These are phyloP conservation scores for Zosterops borbonicus DNA, from an alignment of 2,113 vertebrate genomes.

Conservation along the genomic window DNA sequence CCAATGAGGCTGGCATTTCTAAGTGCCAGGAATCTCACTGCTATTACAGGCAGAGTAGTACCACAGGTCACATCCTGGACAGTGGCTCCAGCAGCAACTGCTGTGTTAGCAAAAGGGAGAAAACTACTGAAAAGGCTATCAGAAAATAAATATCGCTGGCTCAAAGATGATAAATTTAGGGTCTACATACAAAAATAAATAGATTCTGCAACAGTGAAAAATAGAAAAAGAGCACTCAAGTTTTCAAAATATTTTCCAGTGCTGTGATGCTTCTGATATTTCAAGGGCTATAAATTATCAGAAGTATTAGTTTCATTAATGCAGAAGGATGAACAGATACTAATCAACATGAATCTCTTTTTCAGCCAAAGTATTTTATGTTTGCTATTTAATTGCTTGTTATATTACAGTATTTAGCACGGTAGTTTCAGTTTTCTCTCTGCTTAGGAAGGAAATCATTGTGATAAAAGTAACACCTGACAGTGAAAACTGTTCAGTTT, in stretches of 20 bases:
- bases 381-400: background rate
- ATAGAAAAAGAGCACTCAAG: background rate
- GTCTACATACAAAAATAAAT: background rate
- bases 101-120: background rate
- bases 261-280: background rate
- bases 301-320: background rate
- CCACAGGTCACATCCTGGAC: background rate
- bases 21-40: background rate
- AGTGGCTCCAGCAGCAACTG: background rate
- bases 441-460: background rate
- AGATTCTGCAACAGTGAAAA: background rate
- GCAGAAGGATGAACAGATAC: background rate
- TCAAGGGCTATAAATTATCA: constrained; percentile 4
- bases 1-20: background rate
- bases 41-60: background rate
- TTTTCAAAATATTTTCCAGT: constrained; percentile 7
- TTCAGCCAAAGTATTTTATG: background rate
- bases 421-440: background rate
- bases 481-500: background rate
- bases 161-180: background rate
- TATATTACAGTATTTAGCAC: background rate
- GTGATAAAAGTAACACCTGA: background rate
- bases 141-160: background rate
- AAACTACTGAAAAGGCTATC: background rate
- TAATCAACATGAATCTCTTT: background rate